These are phyloP conservation scores for Stictocephala bisonia DNA, from an alignment of 2,888 invertebrate species.

Conservation along the genomic window DNA sequence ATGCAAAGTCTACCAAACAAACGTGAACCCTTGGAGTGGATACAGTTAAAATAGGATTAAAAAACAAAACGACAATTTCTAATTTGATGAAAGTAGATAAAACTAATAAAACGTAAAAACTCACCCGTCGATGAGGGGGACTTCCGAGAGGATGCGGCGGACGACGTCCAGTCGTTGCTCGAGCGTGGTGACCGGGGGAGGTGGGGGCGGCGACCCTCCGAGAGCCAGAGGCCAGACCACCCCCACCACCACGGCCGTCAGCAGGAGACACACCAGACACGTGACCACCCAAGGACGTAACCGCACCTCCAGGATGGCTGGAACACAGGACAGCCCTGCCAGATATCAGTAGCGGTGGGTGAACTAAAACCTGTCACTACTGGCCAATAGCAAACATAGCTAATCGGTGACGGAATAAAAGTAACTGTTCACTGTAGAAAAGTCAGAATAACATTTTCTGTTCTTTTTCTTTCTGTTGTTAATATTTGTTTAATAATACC, in stretches of 20 bases:
- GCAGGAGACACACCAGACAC: slow-evolving; percentile 70
- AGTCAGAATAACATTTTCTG: background rate
- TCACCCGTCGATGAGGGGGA: slow-evolving; percentile 76
- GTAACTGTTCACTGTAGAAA: background rate
- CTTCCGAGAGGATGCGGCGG: slow-evolving; percentile 72
- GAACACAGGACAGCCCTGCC: slow-evolving; percentile 38
- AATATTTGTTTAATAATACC: no score
- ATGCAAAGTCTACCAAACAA: background rate
- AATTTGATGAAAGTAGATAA: background rate
- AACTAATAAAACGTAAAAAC: slow-evolving; percentile 53
- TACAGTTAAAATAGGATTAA: no score
- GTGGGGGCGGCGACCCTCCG: slow-evolving; percentile 52
- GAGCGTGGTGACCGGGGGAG: slow-evolving; percentile 60
- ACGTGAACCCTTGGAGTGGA: background rate
- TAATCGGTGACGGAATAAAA: no score
- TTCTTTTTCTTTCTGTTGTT: background rate
- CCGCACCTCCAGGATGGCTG: slow-evolving; percentile 55
- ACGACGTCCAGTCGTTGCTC: slow-evolving; percentile 72
- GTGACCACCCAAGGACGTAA: slow-evolving; percentile 67
- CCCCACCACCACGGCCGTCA: slow-evolving; percentile 71
- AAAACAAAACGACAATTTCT: background rate
- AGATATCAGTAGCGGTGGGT: no score
- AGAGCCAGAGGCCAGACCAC: slow-evolving; percentile 71
- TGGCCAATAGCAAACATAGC: no score
- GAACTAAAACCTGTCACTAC: no score